Conservation (phyloP, 1,140 invertebrate genomes). For the Camponotus pennsylvanicus region DNA sequence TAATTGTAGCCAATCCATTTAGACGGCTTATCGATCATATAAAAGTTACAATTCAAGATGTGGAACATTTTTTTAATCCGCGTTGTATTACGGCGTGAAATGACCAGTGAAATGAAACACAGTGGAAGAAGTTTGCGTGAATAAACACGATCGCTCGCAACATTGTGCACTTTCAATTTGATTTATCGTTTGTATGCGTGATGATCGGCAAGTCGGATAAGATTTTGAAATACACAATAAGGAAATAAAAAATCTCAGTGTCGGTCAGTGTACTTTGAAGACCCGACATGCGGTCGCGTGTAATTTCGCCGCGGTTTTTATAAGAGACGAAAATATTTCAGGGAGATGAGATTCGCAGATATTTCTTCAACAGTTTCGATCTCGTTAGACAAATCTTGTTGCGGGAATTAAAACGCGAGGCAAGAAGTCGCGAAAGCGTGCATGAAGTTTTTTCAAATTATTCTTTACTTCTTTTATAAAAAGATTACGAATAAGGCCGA, state of each 20-base stretch:
- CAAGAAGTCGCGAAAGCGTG: neutral
- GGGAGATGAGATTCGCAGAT: conserved; percentile 1
- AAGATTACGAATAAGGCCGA: neutral
- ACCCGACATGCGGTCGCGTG: conserved; percentile 3
- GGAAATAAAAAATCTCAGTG: conserved; percentile 20
- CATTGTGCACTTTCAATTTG: conserved; percentile 47
- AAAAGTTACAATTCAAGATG: conserved; percentile 32
- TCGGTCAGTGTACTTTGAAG: neutral
- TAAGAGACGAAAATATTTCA: conserved; percentile 13
- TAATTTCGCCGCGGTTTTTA: conserved; percentile 14
- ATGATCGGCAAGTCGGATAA: conserved; percentile 43
- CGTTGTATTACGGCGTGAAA: neutral
- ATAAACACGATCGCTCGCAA: conserved; percentile 27
- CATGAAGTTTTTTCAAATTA: neutral
- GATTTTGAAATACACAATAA: conserved; percentile 40
- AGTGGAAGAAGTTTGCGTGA: conserved; percentile 17
- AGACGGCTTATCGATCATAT: conserved; percentile 56
- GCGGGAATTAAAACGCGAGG: conserved; percentile 24
- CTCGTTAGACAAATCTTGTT: neutral
- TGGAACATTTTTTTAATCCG: neutral
- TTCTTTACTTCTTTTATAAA: neutral
- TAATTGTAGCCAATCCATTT: conserved; percentile 26
- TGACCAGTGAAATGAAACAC: neutral
- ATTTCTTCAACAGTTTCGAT: conserved; percentile 15
- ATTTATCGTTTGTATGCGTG: conserved; percentile 57